Evolutionary conservation across 2,113 vertebrate species (phyloP).

Genomic region (Eublepharis macularius): DNA sequence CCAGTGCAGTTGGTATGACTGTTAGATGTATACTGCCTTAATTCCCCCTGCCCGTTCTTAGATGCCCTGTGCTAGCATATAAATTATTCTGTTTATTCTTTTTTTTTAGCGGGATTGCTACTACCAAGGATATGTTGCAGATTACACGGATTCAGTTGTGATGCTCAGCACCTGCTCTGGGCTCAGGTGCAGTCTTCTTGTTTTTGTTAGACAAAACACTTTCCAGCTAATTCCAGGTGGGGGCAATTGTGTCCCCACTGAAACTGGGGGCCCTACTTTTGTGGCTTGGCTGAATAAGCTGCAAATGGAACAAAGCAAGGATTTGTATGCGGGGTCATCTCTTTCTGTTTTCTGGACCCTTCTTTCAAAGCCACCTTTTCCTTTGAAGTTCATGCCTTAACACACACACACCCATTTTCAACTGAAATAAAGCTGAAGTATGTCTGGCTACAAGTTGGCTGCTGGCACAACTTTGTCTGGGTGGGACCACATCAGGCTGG

Average conservation of each 20-base stretch:
- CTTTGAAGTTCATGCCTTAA: too few relatives aligned
- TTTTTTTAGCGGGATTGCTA: slow-evolving; percentile 61
- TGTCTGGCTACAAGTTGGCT: not conserved
- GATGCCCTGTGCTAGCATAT: not conserved
- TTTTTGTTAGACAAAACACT: not conserved
- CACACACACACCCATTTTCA: too few relatives aligned
- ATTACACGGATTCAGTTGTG: slow-evolving; percentile 39
- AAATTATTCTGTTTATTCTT: not conserved
- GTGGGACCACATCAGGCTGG: too few relatives aligned
- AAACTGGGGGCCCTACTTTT: not conserved
- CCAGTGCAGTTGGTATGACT: not conserved
- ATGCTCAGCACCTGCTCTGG: slow-evolving; percentile 59
- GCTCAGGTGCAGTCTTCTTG: slow-evolving; percentile 49
- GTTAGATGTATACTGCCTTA: not conserved
- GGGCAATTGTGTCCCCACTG: not conserved
- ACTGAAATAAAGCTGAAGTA: not conserved
- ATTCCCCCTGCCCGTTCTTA: not conserved
- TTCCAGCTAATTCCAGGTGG: not conserved
- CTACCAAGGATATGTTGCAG: slow-evolving; percentile 67
- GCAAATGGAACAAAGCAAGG: not conserved
- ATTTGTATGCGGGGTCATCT: too few relatives aligned
- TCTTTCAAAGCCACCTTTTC: too few relatives aligned
- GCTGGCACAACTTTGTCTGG: not conserved
- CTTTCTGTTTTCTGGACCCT: too few relatives aligned
- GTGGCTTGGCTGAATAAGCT: not conserved